Evolutionary conservation across 2,888 invertebrate species (phyloP).

Genomic region (Iselma pallidipennis): DNA sequence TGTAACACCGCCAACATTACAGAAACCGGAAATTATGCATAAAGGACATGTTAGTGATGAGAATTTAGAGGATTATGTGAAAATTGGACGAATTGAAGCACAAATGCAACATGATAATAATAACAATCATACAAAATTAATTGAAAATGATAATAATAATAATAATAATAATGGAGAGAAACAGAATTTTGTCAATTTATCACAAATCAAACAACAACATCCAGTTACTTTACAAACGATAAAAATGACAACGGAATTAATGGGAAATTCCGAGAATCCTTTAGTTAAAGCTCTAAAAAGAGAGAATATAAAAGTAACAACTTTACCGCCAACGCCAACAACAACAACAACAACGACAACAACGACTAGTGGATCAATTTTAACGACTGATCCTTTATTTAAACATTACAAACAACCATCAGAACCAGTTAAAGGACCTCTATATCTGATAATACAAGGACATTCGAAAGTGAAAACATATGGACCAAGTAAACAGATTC

Average conservation of each 20-base stretch:
- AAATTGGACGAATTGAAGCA: conserved; percentile 56
- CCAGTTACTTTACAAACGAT: not conserved
- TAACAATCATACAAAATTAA: not conserved
- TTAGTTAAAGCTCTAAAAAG: conserved; percentile 35
- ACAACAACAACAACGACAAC: conserved; percentile 51
- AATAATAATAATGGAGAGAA: not conserved
- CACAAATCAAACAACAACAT: too few relatives aligned
- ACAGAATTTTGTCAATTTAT: too few relatives aligned
- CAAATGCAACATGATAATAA: conserved; percentile 45
- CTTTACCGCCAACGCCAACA: conserved; percentile 57
- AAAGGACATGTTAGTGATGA: conserved; percentile 55
- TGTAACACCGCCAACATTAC: conserved; percentile 41
- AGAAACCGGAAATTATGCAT: conserved; percentile 46
- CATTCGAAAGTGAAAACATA: conserved; percentile 87
- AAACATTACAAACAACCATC: conserved; percentile 66
- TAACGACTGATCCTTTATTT: conserved; percentile 65
- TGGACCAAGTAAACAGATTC: conserved; percentile 63
- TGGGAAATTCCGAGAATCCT: conserved; percentile 20
- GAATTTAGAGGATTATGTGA: conserved; percentile 53
- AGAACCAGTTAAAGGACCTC: conserved; percentile 64
- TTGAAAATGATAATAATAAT: not conserved
- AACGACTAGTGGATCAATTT: conserved; percentile 58
- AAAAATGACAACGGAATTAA: not conserved
- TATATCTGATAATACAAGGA: conserved; percentile 82
- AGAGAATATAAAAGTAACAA: conserved; percentile 50